Conservation (phyloP, 2,888 invertebrate species). For the Aromia moschata region DNA sequence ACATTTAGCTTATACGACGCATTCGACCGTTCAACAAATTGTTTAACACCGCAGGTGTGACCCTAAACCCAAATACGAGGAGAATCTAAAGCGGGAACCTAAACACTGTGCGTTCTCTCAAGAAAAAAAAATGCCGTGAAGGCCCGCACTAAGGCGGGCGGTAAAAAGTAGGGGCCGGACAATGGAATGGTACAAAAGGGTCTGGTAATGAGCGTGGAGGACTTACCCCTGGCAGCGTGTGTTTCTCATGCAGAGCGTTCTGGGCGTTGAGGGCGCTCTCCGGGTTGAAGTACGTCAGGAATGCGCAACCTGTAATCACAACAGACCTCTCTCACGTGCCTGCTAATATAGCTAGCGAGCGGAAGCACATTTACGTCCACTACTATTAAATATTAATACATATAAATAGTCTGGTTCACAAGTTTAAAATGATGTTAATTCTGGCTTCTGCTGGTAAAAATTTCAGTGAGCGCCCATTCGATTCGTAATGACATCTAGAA, state of each 20-base stretch:
- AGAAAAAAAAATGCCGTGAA: not conserved
- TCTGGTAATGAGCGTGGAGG: slow-evolving; percentile 40
- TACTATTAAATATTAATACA: no score
- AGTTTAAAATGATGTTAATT: no score
- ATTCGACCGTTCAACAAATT: not conserved
- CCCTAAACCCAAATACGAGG: no score
- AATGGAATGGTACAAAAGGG: slow-evolving; percentile 26
- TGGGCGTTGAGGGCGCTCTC: slow-evolving; percentile 95
- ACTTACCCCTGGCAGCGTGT: slow-evolving; percentile 98
- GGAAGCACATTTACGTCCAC: no score
- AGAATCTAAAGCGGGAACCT: not conserved
- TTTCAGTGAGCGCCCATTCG: no score
- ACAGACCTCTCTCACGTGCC: slow-evolving; percentile 36
- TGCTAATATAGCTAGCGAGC: no score
- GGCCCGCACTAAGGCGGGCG: not conserved
- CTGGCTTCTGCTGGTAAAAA: no score
- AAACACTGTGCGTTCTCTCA: not conserved
- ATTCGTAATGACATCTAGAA: no score
- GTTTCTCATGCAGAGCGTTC: slow-evolving; percentile 95
- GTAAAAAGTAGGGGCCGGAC: slow-evolving; percentile 21
- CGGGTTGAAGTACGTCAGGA: slow-evolving; percentile 96
- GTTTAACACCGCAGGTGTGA: not conserved
- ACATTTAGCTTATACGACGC: no score
- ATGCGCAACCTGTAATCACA: slow-evolving; percentile 89
- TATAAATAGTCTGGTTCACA: no score